Conservation (phyloP, 2,888 invertebrate genomes). For the Abrostola tripartita region DNA sequence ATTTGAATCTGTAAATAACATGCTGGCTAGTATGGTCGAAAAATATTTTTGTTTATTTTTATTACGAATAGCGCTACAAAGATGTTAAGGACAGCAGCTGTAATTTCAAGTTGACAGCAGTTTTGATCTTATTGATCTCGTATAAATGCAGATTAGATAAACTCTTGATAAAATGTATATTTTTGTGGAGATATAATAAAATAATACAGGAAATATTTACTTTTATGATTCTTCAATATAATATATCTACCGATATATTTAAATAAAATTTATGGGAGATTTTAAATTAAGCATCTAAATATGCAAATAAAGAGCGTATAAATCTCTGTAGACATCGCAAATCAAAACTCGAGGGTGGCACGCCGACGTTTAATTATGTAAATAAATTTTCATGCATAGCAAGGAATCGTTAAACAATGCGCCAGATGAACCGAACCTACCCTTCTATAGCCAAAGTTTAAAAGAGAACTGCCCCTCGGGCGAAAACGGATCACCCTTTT, state of each 20-base stretch:
- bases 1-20: constrained; percentile 84
- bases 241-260: constrained; percentile 8
- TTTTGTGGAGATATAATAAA: constrained; percentile 5
- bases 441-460: constrained; percentile 79
- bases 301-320: constrained; percentile 77
- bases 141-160: constrained; percentile 41
- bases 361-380: constrained; percentile 85
- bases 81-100: background rate
- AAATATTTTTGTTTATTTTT: background rate
- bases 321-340: constrained; percentile 83
- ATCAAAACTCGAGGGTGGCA: constrained; percentile 77
- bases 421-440: constrained; percentile 76
- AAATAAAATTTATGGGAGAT: constrained; percentile 21
- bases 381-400: constrained; percentile 85
- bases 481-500: constrained; percentile 71
- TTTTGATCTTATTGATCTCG: constrained; percentile 16
- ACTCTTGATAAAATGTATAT: constrained; percentile 15
- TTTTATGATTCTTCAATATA: constrained; percentile 20
- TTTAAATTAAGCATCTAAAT: constrained; percentile 79
- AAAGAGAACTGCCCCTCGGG: constrained; percentile 77
- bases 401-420: constrained; percentile 83
- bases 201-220: background rate
- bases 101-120: background rate
- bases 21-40: constrained; percentile 31
- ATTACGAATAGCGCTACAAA: background rate